phyloP scores from a whole-genome alignment of 2,888 invertebrate species.

The Scelioninae gen. 1 region DNA sequence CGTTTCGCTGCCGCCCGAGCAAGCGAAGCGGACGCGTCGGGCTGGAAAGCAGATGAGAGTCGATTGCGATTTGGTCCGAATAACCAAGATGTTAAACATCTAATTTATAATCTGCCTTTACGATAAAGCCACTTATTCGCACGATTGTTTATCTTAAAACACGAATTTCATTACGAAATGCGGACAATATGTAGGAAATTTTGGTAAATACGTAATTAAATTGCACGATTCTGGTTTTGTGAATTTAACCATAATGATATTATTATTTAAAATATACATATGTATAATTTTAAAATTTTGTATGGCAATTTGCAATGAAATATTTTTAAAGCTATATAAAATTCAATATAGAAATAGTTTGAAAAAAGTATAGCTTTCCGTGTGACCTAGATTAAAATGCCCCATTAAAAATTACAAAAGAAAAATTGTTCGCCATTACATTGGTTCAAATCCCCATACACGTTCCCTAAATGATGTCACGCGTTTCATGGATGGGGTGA shows the following conservation, averaged over 20 bases:
- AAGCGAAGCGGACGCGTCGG: slow-evolving; percentile 50
- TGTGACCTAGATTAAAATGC: not conserved
- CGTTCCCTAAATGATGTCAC: slow-evolving; percentile 47
- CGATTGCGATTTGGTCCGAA: slow-evolving; percentile 79
- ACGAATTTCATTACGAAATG: not conserved
- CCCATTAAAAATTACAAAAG: slow-evolving; percentile 22
- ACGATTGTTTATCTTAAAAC: slow-evolving; percentile 1
- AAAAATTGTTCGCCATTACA: slow-evolving; percentile 23
- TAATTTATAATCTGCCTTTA: slow-evolving; percentile 76
- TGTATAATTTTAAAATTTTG: no score
- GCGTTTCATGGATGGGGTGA: slow-evolving; percentile 44
- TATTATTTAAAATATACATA: no score
- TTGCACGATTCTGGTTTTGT: no score
- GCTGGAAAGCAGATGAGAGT: slow-evolving; percentile 74
- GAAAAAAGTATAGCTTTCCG: not conserved
- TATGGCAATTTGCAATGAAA: no score
- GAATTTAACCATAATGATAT: no score
- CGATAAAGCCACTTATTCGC: not conserved
- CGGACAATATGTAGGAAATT: no score
- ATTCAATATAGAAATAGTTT: not conserved
- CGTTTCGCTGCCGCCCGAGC: slow-evolving; percentile 59
- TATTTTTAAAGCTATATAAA: no score
- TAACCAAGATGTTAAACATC: slow-evolving; percentile 78
- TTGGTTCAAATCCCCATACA: slow-evolving; percentile 11
- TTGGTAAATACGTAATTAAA: no score